These are phyloP conservation scores for Vulpes lagopus DNA, from an alignment of 2,113 vertebrate species.

Conservation along the genomic window DNA sequence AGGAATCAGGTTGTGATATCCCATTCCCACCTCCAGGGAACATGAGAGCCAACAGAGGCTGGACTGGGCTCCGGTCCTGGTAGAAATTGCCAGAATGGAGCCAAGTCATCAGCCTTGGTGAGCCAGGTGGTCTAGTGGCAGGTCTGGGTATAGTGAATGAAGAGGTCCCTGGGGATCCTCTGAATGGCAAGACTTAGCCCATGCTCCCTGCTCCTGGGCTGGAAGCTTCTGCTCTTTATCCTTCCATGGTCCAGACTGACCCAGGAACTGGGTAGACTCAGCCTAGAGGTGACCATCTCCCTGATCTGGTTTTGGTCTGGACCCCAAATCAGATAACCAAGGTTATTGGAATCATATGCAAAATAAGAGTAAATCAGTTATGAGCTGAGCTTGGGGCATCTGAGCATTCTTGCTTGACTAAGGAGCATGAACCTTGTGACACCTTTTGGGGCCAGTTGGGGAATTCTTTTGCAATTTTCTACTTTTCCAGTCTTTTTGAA, in stretches of 20 bases:
- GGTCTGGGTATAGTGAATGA: background rate
- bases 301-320: background rate
- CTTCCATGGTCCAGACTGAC: background rate
- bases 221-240: background rate
- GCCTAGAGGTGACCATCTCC: background rate
- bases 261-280: background rate
- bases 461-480: background rate
- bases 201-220: background rate
- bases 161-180: background rate
- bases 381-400: background rate
- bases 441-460: background rate
- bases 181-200: background rate
- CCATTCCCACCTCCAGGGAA: background rate
- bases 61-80: conserved; percentile 1
- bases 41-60: background rate
- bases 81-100: background rate
- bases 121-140: background rate
- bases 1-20: background rate
- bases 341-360: background rate
- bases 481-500: conserved; percentile 9
- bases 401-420: background rate
- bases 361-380: background rate
- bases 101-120: background rate
- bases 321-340: background rate
- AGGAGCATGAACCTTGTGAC: background rate